Evolutionary conservation across 2,888 invertebrate genomes (phyloP), one percentile per base, ranked within the genome.

Genomic region (Andrena marginata): DNA sequence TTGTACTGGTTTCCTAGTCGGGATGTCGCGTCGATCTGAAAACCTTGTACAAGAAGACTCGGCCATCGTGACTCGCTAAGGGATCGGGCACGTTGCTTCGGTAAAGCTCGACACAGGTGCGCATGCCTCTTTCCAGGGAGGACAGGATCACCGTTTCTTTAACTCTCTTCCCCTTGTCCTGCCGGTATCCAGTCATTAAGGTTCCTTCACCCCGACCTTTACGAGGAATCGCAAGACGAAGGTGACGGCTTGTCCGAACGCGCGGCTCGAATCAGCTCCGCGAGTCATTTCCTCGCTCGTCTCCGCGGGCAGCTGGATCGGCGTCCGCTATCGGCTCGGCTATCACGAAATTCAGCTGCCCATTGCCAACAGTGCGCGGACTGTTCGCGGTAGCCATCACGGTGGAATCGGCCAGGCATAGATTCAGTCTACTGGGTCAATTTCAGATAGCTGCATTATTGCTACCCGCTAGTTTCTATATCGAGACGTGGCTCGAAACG

Each of bases 1-100:
- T 87, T 87, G 87, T 90, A 90, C 90, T 84, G 89, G 90, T 90
- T 91, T 90, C 90, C 89, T 86, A 88, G 83, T 89, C 85, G 75
- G 89, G 89, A 86, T 87, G 89, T 89, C 88, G 84, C 82, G 87
- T 85, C 80, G 85, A 89, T 89, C 89, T 84, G 89, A 82, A 89
- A 89, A 87, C 74, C 85, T 82, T 65, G 80, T 80, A 86, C 80
- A 85, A 90, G 90, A 90, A 90, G 86, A 82, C 82, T 49, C 1
- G 74, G 75, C 82, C 80, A 84, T 85, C 85, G 85, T 87, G 89
- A 87, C 84, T 87, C 82, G 85, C 86, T 87, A 85, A 86, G 85
- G 90, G 86, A 89, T 89, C 88, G 88, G 80, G 80, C 85, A 80
- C 85, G 81, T 88, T 85, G 78, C 87, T 84, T 86, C 77, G 87